These are phyloP conservation scores for Carpatolechia fugitivella DNA, from an alignment of 2,888 invertebrate species.

Conservation along the genomic window DNA sequence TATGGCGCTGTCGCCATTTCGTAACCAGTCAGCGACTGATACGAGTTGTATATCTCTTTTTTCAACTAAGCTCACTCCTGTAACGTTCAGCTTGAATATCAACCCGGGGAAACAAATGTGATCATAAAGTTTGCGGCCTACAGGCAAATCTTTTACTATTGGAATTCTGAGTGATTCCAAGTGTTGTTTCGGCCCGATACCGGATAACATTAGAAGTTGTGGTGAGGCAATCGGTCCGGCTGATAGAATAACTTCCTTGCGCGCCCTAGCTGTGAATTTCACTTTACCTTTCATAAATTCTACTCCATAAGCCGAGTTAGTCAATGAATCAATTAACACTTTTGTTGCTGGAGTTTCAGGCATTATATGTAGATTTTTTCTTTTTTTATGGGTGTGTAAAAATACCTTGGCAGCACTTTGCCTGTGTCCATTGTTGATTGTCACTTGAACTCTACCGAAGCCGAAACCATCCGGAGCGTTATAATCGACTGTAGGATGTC, in stretches of 20 bases:
- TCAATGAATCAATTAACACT: slow-evolving; percentile 81
- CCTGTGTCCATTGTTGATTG: slow-evolving; percentile 78
- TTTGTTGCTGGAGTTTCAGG: slow-evolving; percentile 82
- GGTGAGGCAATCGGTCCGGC: slow-evolving; percentile 94
- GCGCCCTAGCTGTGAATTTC: slow-evolving; percentile 75
- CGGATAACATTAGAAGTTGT: slow-evolving; percentile 93
- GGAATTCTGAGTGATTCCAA: slow-evolving; percentile 76
- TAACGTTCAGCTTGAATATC: slow-evolving; percentile 59
- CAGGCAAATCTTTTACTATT: slow-evolving; percentile 81
- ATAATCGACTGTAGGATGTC: slow-evolving; percentile 84
- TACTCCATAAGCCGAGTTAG: slow-evolving; percentile 84
- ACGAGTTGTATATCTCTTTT: slow-evolving; percentile 31
- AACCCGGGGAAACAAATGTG: slow-evolving; percentile 78
- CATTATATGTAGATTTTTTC: slow-evolving; percentile 84
- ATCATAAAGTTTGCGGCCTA: slow-evolving; percentile 83
- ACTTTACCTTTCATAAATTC: slow-evolving; percentile 79
- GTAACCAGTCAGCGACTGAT: slow-evolving; percentile 48
- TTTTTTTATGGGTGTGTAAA: slow-evolving; percentile 77
- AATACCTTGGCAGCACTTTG: slow-evolving; percentile 83
- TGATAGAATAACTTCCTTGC: slow-evolving; percentile 90
- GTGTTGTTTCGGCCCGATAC: slow-evolving; percentile 79
- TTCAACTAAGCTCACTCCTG: slow-evolving; percentile 56
- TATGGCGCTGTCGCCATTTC: slow-evolving; percentile 63
- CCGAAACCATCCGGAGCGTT: slow-evolving; percentile 82
- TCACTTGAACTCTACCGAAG: slow-evolving; percentile 83